phyloP scores from a whole-genome alignment of 2,888 invertebrate species.

The Eilema depressum region DNA sequence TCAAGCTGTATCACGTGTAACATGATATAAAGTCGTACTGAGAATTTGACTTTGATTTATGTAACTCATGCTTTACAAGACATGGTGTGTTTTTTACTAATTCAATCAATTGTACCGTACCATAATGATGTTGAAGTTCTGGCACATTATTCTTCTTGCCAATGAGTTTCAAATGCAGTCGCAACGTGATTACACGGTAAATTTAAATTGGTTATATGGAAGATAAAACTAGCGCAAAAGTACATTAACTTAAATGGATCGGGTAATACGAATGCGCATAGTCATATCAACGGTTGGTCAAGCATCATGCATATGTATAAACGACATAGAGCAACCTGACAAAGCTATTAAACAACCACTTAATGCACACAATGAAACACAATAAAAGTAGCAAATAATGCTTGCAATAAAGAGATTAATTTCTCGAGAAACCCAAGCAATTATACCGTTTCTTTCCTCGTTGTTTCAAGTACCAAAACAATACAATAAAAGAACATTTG shows the following conservation, averaged over 20 bases:
- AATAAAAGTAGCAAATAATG: background rate
- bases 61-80: background rate
- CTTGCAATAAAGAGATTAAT: background rate
- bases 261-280: background rate
- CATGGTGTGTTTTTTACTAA: background rate
- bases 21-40: background rate
- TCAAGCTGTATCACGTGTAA: background rate
- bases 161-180: background rate
- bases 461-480: slow-evolving; percentile 1
- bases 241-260: background rate
- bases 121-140: too few species aligned
- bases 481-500: slow-evolving; percentile 8
- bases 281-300: background rate
- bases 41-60: background rate
- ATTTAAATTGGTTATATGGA: background rate
- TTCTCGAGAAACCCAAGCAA: background rate
- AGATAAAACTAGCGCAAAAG: background rate
- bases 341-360: background rate
- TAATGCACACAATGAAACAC: background rate
- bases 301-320: background rate
- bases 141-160: too few species aligned
- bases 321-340: background rate
- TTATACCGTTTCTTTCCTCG: background rate
- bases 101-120: background rate
- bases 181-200: too few species aligned